A percentile compares a stretch with the other conserved stretches of the same genome.
These are phyloP conservation scores for Homarus americanus DNA, from an alignment of 1,140 invertebrate species.

Conservation along the genomic window DNA sequence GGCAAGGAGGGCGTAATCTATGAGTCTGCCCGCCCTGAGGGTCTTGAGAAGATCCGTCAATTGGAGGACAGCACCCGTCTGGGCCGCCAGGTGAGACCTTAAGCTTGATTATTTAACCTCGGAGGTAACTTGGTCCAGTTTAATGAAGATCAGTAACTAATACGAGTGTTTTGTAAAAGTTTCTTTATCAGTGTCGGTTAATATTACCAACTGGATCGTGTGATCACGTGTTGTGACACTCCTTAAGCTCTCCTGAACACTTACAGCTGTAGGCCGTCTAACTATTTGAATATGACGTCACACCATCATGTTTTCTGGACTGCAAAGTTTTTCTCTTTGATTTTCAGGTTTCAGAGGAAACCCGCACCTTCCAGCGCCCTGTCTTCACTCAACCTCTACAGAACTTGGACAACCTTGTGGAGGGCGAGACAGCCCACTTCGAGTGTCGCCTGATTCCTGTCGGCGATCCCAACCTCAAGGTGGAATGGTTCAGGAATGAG, in stretches of 20 bases:
- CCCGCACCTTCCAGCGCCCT: slow-evolving; percentile 90
- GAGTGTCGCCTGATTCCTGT: slow-evolving; percentile 98
- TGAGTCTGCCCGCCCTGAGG: slow-evolving; percentile 97
- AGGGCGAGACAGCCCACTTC: slow-evolving; percentile 96
- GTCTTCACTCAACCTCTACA: slow-evolving; percentile 96
- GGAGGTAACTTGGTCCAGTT: too few species aligned
- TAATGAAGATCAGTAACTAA: too few species aligned
- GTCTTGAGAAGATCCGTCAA: slow-evolving; percentile 94
- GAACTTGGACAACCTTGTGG: slow-evolving; percentile 92
- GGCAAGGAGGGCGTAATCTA: slow-evolving; percentile 92
- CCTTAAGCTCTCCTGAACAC: too few species aligned
- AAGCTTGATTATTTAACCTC: too few species aligned
- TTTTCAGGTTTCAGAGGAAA: slow-evolving; percentile 81
- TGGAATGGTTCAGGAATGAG: slow-evolving; percentile 99
- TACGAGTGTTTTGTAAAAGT: too few species aligned
- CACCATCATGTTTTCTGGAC: too few species aligned
- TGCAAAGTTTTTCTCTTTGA: not conserved
- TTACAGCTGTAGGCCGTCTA: too few species aligned
- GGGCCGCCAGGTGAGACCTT: slow-evolving; percentile 41
- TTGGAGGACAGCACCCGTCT: slow-evolving; percentile 83
- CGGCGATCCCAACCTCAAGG: slow-evolving; percentile 96
- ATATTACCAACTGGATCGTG: too few species aligned
- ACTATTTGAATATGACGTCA: too few species aligned
- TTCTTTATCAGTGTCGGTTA: too few species aligned
- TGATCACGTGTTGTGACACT: too few species aligned